A percentile compares a stretch with the other conserved stretches of the same genome.
phyloP scores from a whole-genome alignment of 1,140 invertebrate genomes.

The Scaptomyza pallida region DNA sequence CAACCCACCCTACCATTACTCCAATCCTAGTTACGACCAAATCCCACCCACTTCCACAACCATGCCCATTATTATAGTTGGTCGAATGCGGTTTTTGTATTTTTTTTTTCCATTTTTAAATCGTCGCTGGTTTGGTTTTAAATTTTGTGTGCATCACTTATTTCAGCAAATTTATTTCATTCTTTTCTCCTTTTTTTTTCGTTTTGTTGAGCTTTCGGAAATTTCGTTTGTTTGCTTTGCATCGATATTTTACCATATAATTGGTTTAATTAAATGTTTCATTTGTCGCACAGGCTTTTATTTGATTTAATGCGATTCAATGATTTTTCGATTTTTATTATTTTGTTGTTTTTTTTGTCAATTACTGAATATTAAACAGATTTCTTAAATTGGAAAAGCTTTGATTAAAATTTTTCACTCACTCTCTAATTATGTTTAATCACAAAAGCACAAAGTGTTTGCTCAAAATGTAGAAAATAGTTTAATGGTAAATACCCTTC shows the following conservation, averaged over 20 bases:
- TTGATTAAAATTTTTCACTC: no score
- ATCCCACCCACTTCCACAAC: neutral
- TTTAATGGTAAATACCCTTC: no score
- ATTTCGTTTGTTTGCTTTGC: conserved; percentile 3
- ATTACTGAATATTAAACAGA: neutral
- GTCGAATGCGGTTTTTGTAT: conserved; percentile 29
- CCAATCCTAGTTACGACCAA: neutral
- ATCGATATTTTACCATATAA: conserved; percentile 57
- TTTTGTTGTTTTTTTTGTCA: neutral
- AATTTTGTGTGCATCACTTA: conserved; percentile 28
- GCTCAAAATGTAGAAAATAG: no score
- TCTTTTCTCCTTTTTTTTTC: neutral
- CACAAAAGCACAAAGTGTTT: no score
- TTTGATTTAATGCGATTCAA: conserved; percentile 43
- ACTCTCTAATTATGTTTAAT: no score
- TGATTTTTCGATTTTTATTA: neutral
- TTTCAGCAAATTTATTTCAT: conserved; percentile 3
- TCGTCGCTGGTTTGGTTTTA: conserved; percentile 28
- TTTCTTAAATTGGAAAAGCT: no score
- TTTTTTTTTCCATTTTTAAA: no score
- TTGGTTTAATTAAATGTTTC: conserved; percentile 71
- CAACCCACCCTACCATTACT: neutral
- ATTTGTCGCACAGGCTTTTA: conserved; percentile 39
- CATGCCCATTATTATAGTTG: conserved; percentile 19
- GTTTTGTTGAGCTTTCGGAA: no score